phyloP scores from a whole-genome alignment of 2,888 invertebrate species.

The Megamerina dolium region DNA sequence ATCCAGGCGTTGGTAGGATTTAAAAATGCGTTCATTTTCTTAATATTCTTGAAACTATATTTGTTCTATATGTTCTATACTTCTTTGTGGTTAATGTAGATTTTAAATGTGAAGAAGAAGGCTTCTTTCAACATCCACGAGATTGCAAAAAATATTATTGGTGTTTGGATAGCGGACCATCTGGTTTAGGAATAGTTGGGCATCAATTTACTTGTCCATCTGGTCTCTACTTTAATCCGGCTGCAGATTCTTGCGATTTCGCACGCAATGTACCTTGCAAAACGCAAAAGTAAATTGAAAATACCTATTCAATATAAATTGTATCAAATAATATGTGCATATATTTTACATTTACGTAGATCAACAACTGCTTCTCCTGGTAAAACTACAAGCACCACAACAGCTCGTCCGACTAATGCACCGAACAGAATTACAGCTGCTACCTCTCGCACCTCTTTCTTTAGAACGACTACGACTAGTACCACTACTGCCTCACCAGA shows the following conservation, averaged over 20 bases:
- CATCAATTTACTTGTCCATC: constrained; percentile 92
- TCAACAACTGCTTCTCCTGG: constrained; percentile 53
- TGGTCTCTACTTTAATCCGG: constrained; percentile 84
- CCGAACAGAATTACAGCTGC: constrained; percentile 49
- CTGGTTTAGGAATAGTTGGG: constrained; percentile 82
- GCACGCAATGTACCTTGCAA: constrained; percentile 81
- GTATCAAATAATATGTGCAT: neutral
- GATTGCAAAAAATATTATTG: constrained; percentile 94
- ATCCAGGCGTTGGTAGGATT: constrained; percentile 69
- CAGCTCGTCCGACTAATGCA: constrained; percentile 45
- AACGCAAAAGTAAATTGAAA: constrained; percentile 45
- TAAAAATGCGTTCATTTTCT: neutral
- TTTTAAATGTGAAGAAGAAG: constrained; percentile 89
- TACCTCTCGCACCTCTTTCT: constrained; percentile 44
- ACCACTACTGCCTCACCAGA: constrained; percentile 49
- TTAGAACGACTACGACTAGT: constrained; percentile 46
- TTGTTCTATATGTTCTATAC: no score
- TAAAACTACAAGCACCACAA: constrained; percentile 50
- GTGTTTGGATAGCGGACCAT: constrained; percentile 85
- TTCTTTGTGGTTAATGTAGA: no score
- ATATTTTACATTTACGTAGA: constrained; percentile 27
- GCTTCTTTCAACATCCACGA: constrained; percentile 84
- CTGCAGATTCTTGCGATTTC: constrained; percentile 88
- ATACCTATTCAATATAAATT: neutral
- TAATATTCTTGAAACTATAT: neutral